phyloP scores from a whole-genome alignment of 2,113 vertebrate genomes.

The Sarotherodon lohbergeri region DNA sequence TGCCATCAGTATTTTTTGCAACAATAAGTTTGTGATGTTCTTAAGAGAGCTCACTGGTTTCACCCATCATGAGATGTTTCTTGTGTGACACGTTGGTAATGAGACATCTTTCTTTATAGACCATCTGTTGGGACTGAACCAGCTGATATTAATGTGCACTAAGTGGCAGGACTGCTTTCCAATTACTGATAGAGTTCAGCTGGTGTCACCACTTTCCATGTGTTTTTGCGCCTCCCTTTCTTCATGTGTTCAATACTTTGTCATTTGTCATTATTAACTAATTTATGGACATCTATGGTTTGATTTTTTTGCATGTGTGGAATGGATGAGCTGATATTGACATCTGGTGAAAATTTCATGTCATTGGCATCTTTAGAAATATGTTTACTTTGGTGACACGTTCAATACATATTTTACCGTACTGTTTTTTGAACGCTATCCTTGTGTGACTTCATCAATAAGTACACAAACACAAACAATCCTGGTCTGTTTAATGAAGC shows the following conservation, averaged over 20 bases:
- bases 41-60: rapidly evolving
- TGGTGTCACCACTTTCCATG: background rate
- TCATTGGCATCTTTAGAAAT: background rate
- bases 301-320: background rate
- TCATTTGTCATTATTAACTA: background rate
- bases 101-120: background rate
- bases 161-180: background rate
- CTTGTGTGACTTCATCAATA: background rate
- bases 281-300: background rate
- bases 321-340: background rate
- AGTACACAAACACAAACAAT: background rate
- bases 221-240: background rate
- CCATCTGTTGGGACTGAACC: background rate
- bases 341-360: background rate
- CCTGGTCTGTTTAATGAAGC: background rate
- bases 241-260: background rate
- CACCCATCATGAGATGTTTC: background rate
- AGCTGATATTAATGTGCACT: background rate
- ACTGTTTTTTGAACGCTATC: background rate
- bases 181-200: background rate
- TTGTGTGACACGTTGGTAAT: background rate
- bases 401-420: background rate
- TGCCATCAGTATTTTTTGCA: background rate
- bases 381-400: rapidly evolving
- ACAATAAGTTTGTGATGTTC: background rate